Percentiles rank a stretch among this genome's conserved stretches.
Evolutionary conservation across 2,797 vertebrate species (phyloP).

Genomic region (Enteromius radiatus): DNA sequence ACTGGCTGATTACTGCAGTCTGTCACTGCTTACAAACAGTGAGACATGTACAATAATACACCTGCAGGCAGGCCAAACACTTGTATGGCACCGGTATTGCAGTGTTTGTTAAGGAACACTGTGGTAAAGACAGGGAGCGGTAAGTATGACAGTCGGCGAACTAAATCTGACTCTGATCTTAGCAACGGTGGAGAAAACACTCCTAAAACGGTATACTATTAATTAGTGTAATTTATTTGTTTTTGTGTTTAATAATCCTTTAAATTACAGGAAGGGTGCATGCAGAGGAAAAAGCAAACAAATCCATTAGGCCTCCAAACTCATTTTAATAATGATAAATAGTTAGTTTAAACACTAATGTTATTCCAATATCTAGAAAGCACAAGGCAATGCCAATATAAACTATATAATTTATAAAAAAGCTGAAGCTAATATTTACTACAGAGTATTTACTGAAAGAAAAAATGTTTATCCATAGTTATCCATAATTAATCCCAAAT

Average conservation of each 20-base stretch:
- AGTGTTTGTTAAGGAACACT: neutral
- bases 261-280: neutral
- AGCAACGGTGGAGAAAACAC: neutral
- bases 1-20: constrained; percentile 22
- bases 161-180: neutral
- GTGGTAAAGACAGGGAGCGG: neutral
- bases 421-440: neutral
- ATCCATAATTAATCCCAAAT: neutral
- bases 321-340: neutral
- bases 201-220: neutral
- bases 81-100: neutral
- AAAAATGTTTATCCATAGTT: neutral
- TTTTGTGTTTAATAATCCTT: constrained; percentile 13
- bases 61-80: neutral
- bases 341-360: neutral
- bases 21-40: constrained; percentile 9
- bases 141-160: neutral
- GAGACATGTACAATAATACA: constrained; percentile 9
- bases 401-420: neutral
- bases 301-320: neutral
- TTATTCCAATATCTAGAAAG: neutral
- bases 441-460: neutral
- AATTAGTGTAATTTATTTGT: neutral
- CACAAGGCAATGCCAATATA: neutral
- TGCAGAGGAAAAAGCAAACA: neutral